Evolutionary conservation across 30 jellyfish, hydroid and myxozoan genomes (phyloP), one percentile per base, ranked within the genome.

Genomic region (Haliclystus octoradiatus): DNA sequence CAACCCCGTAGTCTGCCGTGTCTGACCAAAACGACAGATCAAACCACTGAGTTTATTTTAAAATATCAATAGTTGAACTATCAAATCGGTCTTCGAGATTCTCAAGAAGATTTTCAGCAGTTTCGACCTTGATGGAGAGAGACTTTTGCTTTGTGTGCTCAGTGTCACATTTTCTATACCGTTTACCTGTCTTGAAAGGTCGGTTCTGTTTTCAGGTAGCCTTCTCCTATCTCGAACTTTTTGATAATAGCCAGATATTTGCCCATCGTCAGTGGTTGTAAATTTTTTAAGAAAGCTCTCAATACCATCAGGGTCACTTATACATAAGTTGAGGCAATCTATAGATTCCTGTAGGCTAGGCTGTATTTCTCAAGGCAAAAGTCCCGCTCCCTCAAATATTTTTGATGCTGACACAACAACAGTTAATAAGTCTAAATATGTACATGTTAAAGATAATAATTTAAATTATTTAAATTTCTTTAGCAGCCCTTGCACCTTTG

Each of bases 321-420:
- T 67, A 52, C 66, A 25, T 26, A 52, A 93, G n/a, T 75, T 22
- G 62, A 83, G 64, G 52, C 72, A 78, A 1, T n/a, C 69, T 1
- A 75, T 26, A 14, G 92, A 46, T 63, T 73, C 32, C 35, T 73
- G 49, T 27, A 74, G 40, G 19, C 76, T 31, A 61, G 51, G 50
- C 4, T 57, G 74, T 34, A 76, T 31, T 52, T 76, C 75, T 68
- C 33, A 76, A 0, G 87, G 75, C 80, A 72, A 50, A 1, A 82
- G 74, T 7, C 70, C 74, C 1, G 57, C 63, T 65, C 70, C 79
- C 49, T 82, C 91, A 68, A 82, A 82, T 2, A 74, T 79, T n/a
- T 70, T 29, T 25, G 84, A 73, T 7, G 47, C 50, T 5, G 84
- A 90, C 19, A 68, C 73, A 0, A 74, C 69, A 0, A 74, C 72